Conservation (phyloP, 2,113 vertebrate genomes). For the Rhinolophus ferrumequinum region DNA sequence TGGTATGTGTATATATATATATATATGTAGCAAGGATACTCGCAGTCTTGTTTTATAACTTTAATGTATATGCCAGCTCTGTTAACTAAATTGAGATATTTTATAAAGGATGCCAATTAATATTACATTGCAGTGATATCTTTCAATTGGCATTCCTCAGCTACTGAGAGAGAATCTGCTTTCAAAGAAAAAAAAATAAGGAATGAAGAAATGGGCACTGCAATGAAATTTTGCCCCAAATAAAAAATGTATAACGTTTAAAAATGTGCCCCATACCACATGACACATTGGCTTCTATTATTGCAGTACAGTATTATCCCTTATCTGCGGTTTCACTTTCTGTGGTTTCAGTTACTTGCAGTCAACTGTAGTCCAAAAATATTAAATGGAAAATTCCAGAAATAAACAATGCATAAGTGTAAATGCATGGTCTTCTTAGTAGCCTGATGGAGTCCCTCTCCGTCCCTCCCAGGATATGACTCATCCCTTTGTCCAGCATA, state of each 20-base stretch:
- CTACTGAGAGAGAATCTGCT: not conserved
- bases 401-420: not conserved
- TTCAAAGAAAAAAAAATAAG: not conserved
- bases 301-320: not conserved
- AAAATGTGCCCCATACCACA: conserved; percentile 70
- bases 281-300: conserved; percentile 56
- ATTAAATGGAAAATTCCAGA: not conserved
- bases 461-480: not conserved
- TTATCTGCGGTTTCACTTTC: not conserved
- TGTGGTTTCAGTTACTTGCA: not conserved
- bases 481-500: not conserved
- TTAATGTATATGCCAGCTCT: not conserved
- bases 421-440: not conserved
- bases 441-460: not conserved
- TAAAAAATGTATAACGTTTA: conserved; percentile 68
- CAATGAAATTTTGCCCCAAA: conserved; percentile 64
- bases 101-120: not conserved
- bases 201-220: conserved; percentile 18
- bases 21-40: not conserved
- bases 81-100: not conserved
- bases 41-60: not conserved
- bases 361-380: not conserved
- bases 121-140: not conserved
- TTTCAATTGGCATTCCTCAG: conserved; percentile 56
- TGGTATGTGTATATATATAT: not conserved